Conservation (phyloP, 2,888 invertebrate species). For the Drosophila atripex region DNA sequence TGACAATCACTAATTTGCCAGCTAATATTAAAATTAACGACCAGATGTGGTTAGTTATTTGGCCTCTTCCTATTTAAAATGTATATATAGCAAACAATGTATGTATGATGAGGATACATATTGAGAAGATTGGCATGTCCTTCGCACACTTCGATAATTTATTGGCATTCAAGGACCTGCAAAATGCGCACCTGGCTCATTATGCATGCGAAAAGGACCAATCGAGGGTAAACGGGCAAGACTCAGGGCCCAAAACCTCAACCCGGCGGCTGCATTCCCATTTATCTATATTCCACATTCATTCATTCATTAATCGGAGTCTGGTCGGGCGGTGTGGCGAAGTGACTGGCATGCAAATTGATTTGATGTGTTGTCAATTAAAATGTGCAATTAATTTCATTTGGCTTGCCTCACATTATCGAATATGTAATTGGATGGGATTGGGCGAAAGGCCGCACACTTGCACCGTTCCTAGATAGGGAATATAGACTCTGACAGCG, state of each 20-base stretch:
- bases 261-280: slow-evolving; percentile 42
- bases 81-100: slow-evolving; percentile 24
- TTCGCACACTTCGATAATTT: slow-evolving; percentile 61
- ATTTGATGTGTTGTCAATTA: slow-evolving; percentile 80
- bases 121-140: slow-evolving; percentile 28
- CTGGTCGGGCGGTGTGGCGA: slow-evolving; percentile 5
- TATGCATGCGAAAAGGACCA: slow-evolving; percentile 53
- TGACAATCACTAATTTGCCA: slow-evolving; percentile 9
- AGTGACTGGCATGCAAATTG: slow-evolving; percentile 68
- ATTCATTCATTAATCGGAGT: slow-evolving; percentile 64
- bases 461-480: slow-evolving; percentile 5
- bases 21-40: slow-evolving; percentile 19
- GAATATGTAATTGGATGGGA: slow-evolving; percentile 48
- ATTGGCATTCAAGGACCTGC: slow-evolving; percentile 46
- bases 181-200: slow-evolving; percentile 44
- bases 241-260: slow-evolving; percentile 3
- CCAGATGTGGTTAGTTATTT: slow-evolving; percentile 31
- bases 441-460: slow-evolving; percentile 3
- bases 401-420: slow-evolving; percentile 69
- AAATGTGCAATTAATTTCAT: slow-evolving; percentile 80
- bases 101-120: slow-evolving; percentile 16
- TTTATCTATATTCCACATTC: slow-evolving; percentile 41
- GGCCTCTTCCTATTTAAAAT: slow-evolving; percentile 5
- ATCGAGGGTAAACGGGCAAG: slow-evolving; percentile 12
- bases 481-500: slow-evolving; percentile 35